A percentile compares a stretch with the other conserved stretches of the same genome.
These are phyloP conservation scores for Mastigias papua DNA, from an alignment of 30 jellyfish, hydroid and myxozoan genomes.

Conservation along the genomic window DNA sequence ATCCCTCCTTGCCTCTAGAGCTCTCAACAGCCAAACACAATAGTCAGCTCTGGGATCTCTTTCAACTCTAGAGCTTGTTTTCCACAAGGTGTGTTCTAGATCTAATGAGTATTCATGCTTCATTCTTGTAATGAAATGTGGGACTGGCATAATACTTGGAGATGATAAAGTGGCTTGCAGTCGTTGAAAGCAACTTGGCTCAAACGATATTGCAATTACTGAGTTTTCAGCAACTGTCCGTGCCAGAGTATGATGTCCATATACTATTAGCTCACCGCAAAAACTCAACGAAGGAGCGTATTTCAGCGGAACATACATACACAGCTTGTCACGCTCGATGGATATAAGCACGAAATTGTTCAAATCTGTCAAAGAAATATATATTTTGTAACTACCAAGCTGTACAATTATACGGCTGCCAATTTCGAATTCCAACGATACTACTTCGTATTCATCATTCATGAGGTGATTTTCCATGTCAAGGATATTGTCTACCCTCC, in stretches of 20 bases:
- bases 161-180: slow-evolving; percentile 24
- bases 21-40: slow-evolving; percentile 44
- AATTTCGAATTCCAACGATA: background rate
- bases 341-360: slow-evolving; percentile 15
- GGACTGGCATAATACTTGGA: slow-evolving; percentile 56
- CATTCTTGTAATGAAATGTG: slow-evolving; percentile 47
- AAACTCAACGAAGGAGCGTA: background rate
- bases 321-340: background rate
- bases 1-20: slow-evolving; percentile 26
- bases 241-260: background rate
- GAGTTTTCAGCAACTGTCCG: slow-evolving; percentile 13
- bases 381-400: background rate
- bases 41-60: background rate
- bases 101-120: slow-evolving; percentile 14
- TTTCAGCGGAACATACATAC: background rate
- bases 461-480: background rate
- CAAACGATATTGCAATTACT: slow-evolving; percentile 47
- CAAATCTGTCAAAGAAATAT: slow-evolving; percentile 6
- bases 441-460: background rate
- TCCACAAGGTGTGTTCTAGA: background rate
- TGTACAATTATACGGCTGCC: background rate
- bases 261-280: background rate
- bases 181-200: background rate
- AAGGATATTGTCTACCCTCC: background rate
- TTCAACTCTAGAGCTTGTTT: background rate